Base-by-base conservation (phyloP, 2,888 invertebrate genomes). In the Oxycera nigricornis region DNA sequence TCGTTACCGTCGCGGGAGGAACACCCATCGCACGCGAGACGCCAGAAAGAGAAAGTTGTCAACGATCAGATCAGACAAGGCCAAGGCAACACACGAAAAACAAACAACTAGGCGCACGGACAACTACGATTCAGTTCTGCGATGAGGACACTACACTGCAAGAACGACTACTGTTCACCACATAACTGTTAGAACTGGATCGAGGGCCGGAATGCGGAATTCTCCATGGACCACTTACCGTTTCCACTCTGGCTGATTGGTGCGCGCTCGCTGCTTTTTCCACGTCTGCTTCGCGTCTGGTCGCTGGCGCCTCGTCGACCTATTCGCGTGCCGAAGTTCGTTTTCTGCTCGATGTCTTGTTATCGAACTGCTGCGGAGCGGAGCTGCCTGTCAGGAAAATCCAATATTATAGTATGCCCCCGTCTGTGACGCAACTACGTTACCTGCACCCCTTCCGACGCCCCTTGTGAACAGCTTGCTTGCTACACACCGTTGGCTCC, bases 21-120 rank as follows among this genome's bases (percentile, higher is more conserved):
- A 70, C 50, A 30, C 30, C 52, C 52, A 70, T 52, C 35, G 31
- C 41, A 39, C 41, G 28, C 65, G 17, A 41, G 35, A 41, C 65
- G 65, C 50, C 50, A 68, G 39, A 68, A 68, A 68, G 68, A 68
- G 68, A 68, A 68, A 68, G 68, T 68, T 50, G 50, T 68, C 50
- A 68, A 68, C 68, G n/a, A n/a, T n/a, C n/a, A 68, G 52, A 68
- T 50, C 68, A 30, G 52, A 17, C 9, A 1, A 30, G 55, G 11
- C 41, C 28, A 59, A 59, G n/a, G 59, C 41, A 65, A 41, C n/a
- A 30, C 41, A 39, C 9, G 31, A 22, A 70, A 55, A 55, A 31
- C 20, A 55, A 55, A 24, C n/a, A 35, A 50, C 24, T 52, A 67
- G 52, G 20, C 14, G 67, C 31, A 35, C 62, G 62, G 31, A 14